A percentile compares a stretch with the other conserved stretches of the same genome.
These are phyloP conservation scores for Panurus biarmicus DNA, from an alignment of 2,113 vertebrate species.

Conservation along the genomic window DNA sequence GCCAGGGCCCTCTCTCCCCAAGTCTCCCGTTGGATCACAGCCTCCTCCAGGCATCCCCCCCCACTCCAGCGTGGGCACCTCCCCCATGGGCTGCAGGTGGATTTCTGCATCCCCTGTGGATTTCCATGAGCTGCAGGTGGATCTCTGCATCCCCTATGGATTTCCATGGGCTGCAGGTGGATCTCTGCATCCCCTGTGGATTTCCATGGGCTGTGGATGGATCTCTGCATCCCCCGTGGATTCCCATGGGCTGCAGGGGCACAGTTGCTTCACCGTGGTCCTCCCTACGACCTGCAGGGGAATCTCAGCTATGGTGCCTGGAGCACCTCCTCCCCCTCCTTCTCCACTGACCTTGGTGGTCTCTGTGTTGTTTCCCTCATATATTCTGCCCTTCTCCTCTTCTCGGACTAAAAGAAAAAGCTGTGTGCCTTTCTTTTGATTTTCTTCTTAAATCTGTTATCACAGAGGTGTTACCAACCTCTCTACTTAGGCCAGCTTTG, in stretches of 20 bases:
- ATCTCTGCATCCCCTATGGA: neutral
- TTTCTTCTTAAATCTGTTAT: neutral
- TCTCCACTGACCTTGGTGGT: neutral
- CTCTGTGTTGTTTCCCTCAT: neutral
- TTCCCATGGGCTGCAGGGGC: neutral
- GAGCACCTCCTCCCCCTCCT: neutral
- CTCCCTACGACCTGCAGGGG: neutral
- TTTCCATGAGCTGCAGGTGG: neutral
- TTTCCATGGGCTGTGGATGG: neutral
- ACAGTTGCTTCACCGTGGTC: neutral
- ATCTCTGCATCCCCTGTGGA: neutral
- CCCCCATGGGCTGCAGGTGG: neutral
- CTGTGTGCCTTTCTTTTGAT: neutral
- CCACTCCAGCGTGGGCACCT: too few species aligned
- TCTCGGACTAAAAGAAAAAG: neutral
- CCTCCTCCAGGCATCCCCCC: neutral
- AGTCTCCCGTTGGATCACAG: neutral
- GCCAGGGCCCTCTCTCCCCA: neutral
- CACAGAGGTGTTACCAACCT: neutral
- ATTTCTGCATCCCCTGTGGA: neutral
- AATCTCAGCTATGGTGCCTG: rapidly evolving
- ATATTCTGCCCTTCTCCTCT: neutral
- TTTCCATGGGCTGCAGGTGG: neutral
- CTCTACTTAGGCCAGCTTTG: neutral
- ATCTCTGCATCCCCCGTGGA: neutral